Evolutionary conservation across 53 echinoderm and acorn worm genomes (phyloP), one percentile per base, ranked within the genome.

Genomic region (Zoroaster sp.): DNA sequence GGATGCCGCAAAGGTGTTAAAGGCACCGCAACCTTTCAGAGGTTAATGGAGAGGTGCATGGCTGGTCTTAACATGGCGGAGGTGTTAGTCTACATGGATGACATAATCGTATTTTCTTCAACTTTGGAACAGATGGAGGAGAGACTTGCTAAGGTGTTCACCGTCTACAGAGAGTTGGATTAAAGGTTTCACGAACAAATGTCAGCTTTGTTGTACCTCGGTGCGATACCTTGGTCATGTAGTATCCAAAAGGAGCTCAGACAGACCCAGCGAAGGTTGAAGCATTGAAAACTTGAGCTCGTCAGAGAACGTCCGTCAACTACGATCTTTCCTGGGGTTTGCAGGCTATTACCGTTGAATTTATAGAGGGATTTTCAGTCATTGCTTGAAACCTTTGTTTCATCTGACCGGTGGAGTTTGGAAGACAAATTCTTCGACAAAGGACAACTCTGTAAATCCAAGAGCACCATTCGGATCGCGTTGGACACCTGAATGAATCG

Each of bases 211-310:
- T 68, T 85, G 91, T n/a, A 46, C 78, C 12, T 89, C 90, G 6
- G 90, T 92, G 28, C 90, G 87, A 31, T 92, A 92, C 69, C 87
- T 94, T 0, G 94, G 94, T 44, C 89, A 94, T 34, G 72, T 92
- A 1, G 89, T 94, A 30, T 89, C 89, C 0, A 17, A 74, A 88
- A 1, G 94, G 89, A 3, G 68, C 91, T 8, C 52, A 92, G 54
- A 92, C 91, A 5, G 92, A 94, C 37, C 92, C 91, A 0, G 45
- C 63, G 40, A 94, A 92, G 77, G 17, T 90, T 11, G 25, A 42
- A 11, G 88, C 77, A 2, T 33, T 95, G 13, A 59, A 49, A 18
- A 74, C 75, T 20, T 94, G 92, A 90, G 82, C 88, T 10, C 38
- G 39, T 8, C 89, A 14, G 45, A 38, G 23, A 78, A 68, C 18